phyloP scores from a whole-genome alignment of 2,113 vertebrate genomes.

The Cyphomyrus discorhynchus region DNA sequence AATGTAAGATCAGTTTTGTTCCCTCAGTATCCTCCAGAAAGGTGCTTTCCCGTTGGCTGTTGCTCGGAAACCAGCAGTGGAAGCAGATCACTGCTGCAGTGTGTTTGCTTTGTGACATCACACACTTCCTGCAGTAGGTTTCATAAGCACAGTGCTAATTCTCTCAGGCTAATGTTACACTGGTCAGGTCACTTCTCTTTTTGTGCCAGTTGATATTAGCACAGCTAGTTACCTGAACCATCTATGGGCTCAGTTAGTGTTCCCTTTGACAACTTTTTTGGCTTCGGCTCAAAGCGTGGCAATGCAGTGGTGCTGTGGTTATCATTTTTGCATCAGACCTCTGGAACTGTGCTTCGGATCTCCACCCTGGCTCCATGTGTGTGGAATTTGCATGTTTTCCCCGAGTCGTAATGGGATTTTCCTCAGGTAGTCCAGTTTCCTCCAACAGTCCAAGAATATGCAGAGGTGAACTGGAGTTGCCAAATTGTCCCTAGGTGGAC shows the following conservation, averaged over 20 bases:
- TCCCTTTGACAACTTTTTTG: background rate
- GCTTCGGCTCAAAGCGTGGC: background rate
- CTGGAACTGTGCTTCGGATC: background rate
- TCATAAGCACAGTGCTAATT: background rate
- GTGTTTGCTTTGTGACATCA: constrained; percentile 4
- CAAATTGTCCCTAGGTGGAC: background rate
- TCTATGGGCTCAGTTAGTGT: background rate
- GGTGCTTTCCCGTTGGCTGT: background rate
- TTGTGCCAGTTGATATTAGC: background rate
- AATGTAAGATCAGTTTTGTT: background rate
- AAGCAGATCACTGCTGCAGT: background rate
- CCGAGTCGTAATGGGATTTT: background rate
- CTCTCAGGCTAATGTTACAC: background rate
- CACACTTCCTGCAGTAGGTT: background rate
- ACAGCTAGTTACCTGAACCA: background rate
- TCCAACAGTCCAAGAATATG: background rate
- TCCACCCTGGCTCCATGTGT: background rate
- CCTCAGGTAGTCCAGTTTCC: background rate
- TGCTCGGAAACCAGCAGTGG: background rate
- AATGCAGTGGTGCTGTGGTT: background rate
- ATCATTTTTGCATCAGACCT: background rate
- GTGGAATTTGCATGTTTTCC: background rate
- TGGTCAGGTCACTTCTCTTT: background rate
- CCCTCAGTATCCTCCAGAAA: background rate
- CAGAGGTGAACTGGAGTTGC: background rate